A percentile compares a stretch with the other conserved stretches of the same genome.
phyloP scores from a whole-genome alignment of 2,888 invertebrate species.

The Oscheius sp. region DNA sequence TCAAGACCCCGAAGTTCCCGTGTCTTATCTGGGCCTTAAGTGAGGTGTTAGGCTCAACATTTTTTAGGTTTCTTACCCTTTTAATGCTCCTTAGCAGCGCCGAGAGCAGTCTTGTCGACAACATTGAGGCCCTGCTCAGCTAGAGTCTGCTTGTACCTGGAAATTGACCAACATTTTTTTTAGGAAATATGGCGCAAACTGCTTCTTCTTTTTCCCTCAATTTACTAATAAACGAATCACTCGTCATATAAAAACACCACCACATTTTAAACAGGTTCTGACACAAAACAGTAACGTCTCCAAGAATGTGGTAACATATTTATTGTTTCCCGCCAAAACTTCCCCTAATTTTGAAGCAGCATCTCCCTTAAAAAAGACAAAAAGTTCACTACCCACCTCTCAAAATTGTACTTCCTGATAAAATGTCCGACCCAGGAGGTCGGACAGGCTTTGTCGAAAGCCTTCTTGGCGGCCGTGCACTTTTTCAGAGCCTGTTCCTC shows the following conservation, averaged over 20 bases:
- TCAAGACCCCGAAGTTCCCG: not conserved
- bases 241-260: too few species aligned
- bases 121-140: conserved; percentile 62
- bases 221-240: too few species aligned
- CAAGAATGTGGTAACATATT: too few species aligned
- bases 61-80: not conserved
- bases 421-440: conserved; percentile 67
- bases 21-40: not conserved
- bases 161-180: conserved; percentile 15
- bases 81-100: conserved; percentile 28
- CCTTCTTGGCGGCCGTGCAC: conserved; percentile 44
- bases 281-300: not conserved
- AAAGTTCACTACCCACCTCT: conserved; percentile 40
- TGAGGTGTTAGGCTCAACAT: not conserved
- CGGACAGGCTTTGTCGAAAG: conserved; percentile 52
- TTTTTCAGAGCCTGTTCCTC: conserved; percentile 39
- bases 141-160: conserved; percentile 63
- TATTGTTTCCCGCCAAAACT: too few species aligned
- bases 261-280: not conserved
- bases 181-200: not conserved
- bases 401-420: conserved; percentile 67
- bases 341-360: too few species aligned
- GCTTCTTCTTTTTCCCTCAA: not conserved
- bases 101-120: conserved; percentile 59
- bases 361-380: too few species aligned